Conservation (phyloP, 2,888 invertebrate genomes). For the Vanessa cardui region DNA sequence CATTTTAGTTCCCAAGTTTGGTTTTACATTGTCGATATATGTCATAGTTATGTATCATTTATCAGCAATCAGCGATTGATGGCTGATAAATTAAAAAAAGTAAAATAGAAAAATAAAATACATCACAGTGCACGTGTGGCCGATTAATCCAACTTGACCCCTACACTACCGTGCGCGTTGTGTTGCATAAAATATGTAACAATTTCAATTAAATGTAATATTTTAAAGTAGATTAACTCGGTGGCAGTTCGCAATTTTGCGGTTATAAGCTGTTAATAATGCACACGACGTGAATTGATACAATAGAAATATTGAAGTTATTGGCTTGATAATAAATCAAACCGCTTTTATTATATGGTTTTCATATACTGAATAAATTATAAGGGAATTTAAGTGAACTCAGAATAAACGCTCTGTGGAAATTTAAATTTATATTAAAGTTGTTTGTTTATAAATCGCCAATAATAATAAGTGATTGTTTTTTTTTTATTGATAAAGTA, state of each 20-base stretch:
- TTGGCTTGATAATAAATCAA: constrained; percentile 24
- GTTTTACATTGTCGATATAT: too few relatives aligned
- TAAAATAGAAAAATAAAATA: too few relatives aligned
- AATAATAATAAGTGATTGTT: too few relatives aligned
- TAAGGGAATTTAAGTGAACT: constrained; percentile 5
- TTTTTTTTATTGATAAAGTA: too few relatives aligned
- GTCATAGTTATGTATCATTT: too few relatives aligned
- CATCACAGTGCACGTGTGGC: too few relatives aligned
- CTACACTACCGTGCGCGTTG: too few relatives aligned
- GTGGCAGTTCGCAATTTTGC: constrained; percentile 11
- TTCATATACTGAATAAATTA: constrained; percentile 13
- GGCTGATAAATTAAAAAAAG: too few relatives aligned
- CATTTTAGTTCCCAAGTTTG: too few relatives aligned
- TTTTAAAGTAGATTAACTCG: constrained; percentile 2
- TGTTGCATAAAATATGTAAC: neutral
- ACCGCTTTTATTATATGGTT: constrained; percentile 13
- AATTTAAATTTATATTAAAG: neutral
- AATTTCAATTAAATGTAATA: neutral
- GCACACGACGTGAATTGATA: constrained; percentile 11
- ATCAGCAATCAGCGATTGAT: too few relatives aligned
- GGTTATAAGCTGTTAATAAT: constrained; percentile 20
- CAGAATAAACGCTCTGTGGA: constrained; percentile 4
- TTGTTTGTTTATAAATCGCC: too few relatives aligned
- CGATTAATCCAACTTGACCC: too few relatives aligned
- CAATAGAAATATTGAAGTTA: constrained; percentile 17